These are phyloP conservation scores for Cotesia glomerata DNA, from an alignment of 1,140 invertebrate species.

Conservation along the genomic window DNA sequence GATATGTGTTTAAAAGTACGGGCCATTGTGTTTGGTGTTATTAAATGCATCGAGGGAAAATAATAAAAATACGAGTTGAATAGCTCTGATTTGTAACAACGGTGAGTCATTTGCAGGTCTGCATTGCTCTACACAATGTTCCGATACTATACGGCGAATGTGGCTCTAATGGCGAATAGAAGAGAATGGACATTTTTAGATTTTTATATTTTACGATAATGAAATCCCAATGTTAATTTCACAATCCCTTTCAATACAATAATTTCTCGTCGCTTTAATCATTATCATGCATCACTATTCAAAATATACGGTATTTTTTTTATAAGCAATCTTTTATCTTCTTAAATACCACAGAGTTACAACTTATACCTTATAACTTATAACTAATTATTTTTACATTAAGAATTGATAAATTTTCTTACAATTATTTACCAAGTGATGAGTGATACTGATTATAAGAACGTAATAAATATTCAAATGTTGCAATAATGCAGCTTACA, in stretches of 20 bases:
- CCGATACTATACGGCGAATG: neutral
- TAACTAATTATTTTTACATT: too few species aligned
- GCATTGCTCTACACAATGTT: neutral
- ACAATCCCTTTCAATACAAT: neutral
- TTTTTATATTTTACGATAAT: neutral
- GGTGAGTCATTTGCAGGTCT: slow-evolving; percentile 4
- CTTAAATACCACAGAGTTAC: too few species aligned
- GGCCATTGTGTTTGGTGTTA: neutral
- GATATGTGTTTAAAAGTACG: neutral
- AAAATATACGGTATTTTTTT: too few species aligned
- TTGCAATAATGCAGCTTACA: slow-evolving; percentile 5
- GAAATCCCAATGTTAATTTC: neutral
- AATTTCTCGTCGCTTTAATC: too few species aligned
- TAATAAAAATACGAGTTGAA: neutral
- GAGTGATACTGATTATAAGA: neutral
- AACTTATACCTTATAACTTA: too few species aligned
- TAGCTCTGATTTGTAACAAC: slow-evolving; percentile 1
- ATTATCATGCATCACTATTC: too few species aligned
- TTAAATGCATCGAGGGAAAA: neutral
- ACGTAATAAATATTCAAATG: neutral
- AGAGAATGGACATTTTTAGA: slow-evolving; percentile 18
- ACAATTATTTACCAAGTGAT: too few species aligned
- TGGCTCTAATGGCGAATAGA: neutral
- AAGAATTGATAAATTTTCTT: too few species aligned
- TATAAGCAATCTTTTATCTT: too few species aligned